phyloP scores from a whole-genome alignment of 2,797 vertebrate genomes.

The Lepilemur ruficaudatus region DNA sequence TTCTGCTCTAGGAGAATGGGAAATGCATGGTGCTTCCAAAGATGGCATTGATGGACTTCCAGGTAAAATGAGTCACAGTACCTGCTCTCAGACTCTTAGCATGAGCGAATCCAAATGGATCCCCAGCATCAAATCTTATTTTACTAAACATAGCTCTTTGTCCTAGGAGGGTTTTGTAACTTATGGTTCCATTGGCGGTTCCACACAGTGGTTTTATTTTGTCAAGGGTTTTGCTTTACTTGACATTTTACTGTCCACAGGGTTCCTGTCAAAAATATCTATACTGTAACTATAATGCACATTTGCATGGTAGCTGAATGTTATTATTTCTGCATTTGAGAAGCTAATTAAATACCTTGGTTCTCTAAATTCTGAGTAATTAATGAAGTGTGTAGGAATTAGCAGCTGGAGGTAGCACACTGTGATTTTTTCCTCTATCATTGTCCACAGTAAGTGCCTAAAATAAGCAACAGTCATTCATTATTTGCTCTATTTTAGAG shows the following conservation, averaged over 20 bases:
- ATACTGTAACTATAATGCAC: neutral
- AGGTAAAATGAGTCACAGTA: neutral
- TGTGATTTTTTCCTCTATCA: neutral
- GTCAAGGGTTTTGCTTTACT: neutral
- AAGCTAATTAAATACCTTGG: conserved; percentile 65
- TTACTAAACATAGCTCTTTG: neutral
- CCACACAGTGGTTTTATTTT: neutral
- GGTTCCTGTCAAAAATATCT: neutral
- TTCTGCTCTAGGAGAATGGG: neutral
- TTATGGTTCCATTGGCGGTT: neutral
- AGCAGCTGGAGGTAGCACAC: conserved; percentile 46
- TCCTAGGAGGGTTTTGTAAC: neutral
- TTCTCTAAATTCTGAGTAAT: conserved; percentile 68
- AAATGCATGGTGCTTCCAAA: neutral
- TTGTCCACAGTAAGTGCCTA: conserved; percentile 11
- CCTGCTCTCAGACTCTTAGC: neutral
- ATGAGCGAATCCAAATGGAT: neutral
- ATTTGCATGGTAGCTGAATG: conserved; percentile 3
- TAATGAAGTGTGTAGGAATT: conserved; percentile 64
- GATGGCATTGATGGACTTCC: rapidly evolving
- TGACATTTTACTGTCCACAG: neutral
- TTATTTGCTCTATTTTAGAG: neutral
- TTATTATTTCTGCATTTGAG: conserved; percentile 55
- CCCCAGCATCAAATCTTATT: neutral
- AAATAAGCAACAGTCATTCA: conserved; percentile 30